Percentiles rank a stretch among this genome's conserved stretches.
Conservation (phyloP, 64 coral and sea anemone species). For the Pocillopora verrucosa region DNA sequence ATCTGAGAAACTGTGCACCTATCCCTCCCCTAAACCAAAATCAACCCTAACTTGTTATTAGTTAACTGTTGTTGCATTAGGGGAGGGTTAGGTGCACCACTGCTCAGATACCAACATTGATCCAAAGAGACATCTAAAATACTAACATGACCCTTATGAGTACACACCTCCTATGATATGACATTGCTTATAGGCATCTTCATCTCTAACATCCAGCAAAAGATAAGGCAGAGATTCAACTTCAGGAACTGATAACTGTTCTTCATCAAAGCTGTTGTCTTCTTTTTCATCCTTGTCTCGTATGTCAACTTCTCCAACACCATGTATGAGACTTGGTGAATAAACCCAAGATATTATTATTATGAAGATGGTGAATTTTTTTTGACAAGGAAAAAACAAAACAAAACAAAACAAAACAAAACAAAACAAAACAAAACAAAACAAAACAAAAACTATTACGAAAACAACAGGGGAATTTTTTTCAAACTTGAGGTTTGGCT, state of each 20-base stretch:
- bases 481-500: background rate
- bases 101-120: background rate
- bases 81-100: no score
- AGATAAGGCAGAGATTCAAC: slow-evolving; percentile 89
- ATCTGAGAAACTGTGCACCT: no score
- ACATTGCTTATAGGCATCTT: slow-evolving; percentile 87
- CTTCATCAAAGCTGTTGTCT: background rate
- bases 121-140: background rate
- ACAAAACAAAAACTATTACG: no score
- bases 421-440: no score
- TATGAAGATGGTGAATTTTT: no score
- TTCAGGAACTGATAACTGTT: slow-evolving; percentile 62
- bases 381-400: no score
- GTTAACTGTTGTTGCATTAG: no score
- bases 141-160: background rate
- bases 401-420: no score
- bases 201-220: slow-evolving; percentile 84
- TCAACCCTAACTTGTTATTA: no score
- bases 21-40: no score
- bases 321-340: slow-evolving; percentile 86
- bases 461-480: no score
- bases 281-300: slow-evolving; percentile 58
- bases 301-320: slow-evolving; percentile 94
- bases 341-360: background rate
- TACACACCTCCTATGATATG: slow-evolving; percentile 96